phyloP scores from a whole-genome alignment of 2,888 invertebrate species.

The Leptinotarsa peninsularis region DNA sequence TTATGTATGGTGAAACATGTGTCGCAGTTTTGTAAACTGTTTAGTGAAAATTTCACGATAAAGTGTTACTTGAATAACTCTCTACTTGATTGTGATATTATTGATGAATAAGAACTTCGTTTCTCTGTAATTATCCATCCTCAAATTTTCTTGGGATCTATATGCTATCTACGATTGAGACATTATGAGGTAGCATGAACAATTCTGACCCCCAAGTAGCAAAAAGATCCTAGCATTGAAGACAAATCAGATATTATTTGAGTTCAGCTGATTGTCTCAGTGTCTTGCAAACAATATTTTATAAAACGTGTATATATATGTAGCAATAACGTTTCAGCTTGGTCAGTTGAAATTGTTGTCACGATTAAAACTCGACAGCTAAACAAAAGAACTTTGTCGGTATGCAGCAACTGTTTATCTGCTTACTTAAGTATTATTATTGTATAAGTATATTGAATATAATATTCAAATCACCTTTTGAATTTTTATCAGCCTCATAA shows the following conservation, averaged over 20 bases:
- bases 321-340: conserved; percentile 17
- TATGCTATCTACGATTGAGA: no score
- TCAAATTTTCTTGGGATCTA: no score
- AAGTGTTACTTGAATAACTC: no score
- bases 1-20: no score
- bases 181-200: no score
- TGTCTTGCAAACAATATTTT: background rate
- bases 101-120: no score
- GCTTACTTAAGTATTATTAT: conserved; percentile 12
- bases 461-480: conserved; percentile 10
- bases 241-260: background rate
- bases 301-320: conserved; percentile 26
- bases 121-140: no score
- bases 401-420: conserved; percentile 22
- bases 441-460: conserved; percentile 7
- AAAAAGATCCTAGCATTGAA: background rate
- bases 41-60: no score
- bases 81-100: no score
- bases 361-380: conserved; percentile 24
- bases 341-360: conserved; percentile 34
- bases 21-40: no score
- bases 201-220: no score
- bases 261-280: background rate
- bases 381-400: conserved; percentile 34
- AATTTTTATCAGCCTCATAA: conserved; percentile 10